phyloP scores from a whole-genome alignment of 2,113 vertebrate genomes.

The Burhinus oedicnemus region DNA sequence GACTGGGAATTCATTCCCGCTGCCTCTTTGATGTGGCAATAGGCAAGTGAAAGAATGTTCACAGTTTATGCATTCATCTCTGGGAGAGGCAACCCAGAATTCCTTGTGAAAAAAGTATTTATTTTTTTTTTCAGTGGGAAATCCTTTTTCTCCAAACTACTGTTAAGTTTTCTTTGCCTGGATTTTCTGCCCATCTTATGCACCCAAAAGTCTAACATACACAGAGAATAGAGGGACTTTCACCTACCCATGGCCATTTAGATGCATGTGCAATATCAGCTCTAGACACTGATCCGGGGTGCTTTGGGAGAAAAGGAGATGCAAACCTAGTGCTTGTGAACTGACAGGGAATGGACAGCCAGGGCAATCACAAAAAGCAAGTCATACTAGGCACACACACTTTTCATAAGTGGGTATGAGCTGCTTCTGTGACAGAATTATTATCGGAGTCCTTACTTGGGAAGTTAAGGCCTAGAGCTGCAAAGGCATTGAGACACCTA shows the following conservation, averaged over 20 bases:
- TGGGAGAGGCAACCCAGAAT: conserved; percentile 13
- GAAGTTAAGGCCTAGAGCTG: not conserved
- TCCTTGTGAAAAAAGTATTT: not conserved
- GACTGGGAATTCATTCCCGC: not conserved
- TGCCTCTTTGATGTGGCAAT: conserved; percentile 26
- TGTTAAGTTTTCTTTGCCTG: not conserved
- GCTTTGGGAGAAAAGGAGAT: not conserved
- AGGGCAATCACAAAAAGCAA: not conserved
- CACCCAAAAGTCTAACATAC: not conserved
- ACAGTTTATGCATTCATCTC: conserved; percentile 20
- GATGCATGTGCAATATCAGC: not conserved
- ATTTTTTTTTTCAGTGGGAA: not conserved
- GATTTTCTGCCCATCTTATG: not conserved
- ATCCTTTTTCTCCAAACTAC: not conserved
- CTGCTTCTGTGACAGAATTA: not conserved
- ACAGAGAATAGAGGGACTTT: not conserved
- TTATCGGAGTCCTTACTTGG: not conserved
- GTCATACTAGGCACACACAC: not conserved
- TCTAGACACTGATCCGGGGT: fast-evolving
- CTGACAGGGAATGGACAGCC: not conserved
- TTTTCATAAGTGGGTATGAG: not conserved
- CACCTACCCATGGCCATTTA: not conserved
- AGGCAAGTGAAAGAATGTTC: conserved; percentile 43
- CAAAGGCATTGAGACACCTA: not conserved
- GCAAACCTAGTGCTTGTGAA: not conserved